Conservation (phyloP, 2,113 vertebrate species). For the Heterocephalus glaber region DNA sequence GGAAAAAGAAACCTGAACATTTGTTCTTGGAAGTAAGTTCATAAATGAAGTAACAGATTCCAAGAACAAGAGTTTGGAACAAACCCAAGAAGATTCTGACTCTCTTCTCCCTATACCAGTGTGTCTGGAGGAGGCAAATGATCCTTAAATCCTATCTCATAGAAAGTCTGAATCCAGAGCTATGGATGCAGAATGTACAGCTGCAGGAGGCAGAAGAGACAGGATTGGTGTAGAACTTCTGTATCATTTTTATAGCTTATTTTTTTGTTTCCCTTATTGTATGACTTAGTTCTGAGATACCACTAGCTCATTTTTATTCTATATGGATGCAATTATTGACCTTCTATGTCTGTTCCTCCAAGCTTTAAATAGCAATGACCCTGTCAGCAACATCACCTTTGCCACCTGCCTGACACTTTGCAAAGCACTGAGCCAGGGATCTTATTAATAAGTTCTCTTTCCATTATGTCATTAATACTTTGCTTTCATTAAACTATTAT, state of each 20-base stretch:
- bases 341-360: neutral
- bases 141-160: neutral
- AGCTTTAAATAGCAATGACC: conserved; percentile 23
- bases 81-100: neutral
- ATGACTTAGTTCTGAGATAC: neutral
- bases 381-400: conserved; percentile 17
- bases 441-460: conserved; percentile 47
- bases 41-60: neutral
- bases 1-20: conserved; percentile 5
- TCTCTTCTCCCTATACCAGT: neutral
- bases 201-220: neutral
- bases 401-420: conserved; percentile 21
- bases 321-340: neutral
- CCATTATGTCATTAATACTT: conserved; percentile 57
- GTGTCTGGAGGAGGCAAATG: neutral
- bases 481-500: conserved; percentile 54
- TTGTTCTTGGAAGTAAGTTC: neutral
- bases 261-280: neutral
- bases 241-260: neutral
- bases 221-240: neutral
- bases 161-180: neutral
- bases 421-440: neutral
- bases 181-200: neutral
- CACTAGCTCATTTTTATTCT: conserved; percentile 51
- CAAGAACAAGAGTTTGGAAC: conserved; percentile 5